Evolutionary conservation across 1,140 invertebrate genomes (phyloP), one percentile per base, ranked within the genome.

Genomic region (Monomorium pharaonis): DNA sequence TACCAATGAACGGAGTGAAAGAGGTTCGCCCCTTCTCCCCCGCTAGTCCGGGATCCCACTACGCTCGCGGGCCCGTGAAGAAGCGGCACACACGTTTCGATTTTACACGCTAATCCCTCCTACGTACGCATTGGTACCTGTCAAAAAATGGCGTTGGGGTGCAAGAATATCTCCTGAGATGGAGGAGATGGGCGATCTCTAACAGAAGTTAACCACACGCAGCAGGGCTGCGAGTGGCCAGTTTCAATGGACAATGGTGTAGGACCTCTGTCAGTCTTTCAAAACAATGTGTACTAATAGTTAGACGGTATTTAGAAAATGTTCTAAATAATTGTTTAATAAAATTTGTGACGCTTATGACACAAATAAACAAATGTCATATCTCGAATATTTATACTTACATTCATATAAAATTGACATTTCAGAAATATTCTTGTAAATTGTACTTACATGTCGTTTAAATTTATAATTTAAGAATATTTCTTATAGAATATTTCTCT

Each of bases 121-220:
- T 89, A 89, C 84, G 83, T 91, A 91, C 90, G 83, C 90, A 75
- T 83, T 86, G 90, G 91, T 93, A 93, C 92, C 92, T 93, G 92
- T 93, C 93, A 91, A 91, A 89, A 89, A 91, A 85, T 90, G 86
- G 90, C 89, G 87, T 87, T 85, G 62, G 89, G 75, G 80, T 90
- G 88, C 74, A 88, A 92, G 92, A 93, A 93, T 92, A 83, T 89
- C 80, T 65, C 70, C 75, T 27, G 54, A 72, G 49, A 86, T 65
- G 67, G 42, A 63, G 86, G 30, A 72, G 86, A 75, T 63, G 58
- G 62, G 67, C 18, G 67, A 62, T 51, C 86, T 89, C 81, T 72
- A 85, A 92, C 86, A 90, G 77, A 93, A 91, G 92, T 91, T 92
- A 90, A 93, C 91, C 90, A 77, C 89, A 87, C 91, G 62, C 89